phyloP scores from a whole-genome alignment of 2,113 vertebrate genomes.

The Ophthalmolycus amberensis region DNA sequence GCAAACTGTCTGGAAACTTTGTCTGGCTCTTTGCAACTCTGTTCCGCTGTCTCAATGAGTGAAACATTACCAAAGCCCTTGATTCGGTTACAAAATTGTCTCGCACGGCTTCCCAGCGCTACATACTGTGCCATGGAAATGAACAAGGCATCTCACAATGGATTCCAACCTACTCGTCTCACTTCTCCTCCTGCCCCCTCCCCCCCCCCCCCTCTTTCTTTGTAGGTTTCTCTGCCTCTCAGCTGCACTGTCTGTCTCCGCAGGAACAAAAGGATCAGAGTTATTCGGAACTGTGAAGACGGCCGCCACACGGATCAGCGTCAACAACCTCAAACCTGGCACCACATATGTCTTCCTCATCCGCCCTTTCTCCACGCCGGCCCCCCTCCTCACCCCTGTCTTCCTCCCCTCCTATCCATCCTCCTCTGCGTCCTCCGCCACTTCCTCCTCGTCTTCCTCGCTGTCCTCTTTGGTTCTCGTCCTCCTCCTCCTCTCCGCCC shows the following conservation, averaged over 20 bases:
- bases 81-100: conserved; percentile 27
- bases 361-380: conserved; percentile 84
- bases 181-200: background rate
- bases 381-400: conserved; percentile 87
- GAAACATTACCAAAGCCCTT: conserved; percentile 16
- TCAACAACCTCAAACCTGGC: conserved; percentile 94
- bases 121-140: conserved; percentile 32
- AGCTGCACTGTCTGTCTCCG: conserved; percentile 24
- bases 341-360: conserved; percentile 96
- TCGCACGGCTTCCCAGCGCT: conserved; percentile 1
- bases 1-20: conserved; percentile 5
- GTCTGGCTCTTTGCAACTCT: background rate
- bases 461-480: conserved; percentile 87
- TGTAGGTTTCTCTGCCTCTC: conserved; percentile 28
- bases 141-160: conserved; percentile 36
- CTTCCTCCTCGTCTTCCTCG: conserved; percentile 83
- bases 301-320: conserved; percentile 87
- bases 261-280: conserved; percentile 95
- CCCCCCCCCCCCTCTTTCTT: background rate
- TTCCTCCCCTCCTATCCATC: conserved; percentile 87
- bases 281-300: conserved; percentile 96
- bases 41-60: background rate
- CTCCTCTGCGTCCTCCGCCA: conserved; percentile 81
- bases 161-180: conserved; percentile 55
- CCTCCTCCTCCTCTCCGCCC: conserved; percentile 86